Evolutionary conservation across 1,140 invertebrate species (phyloP).

Genomic region (Drosophila orena): DNA sequence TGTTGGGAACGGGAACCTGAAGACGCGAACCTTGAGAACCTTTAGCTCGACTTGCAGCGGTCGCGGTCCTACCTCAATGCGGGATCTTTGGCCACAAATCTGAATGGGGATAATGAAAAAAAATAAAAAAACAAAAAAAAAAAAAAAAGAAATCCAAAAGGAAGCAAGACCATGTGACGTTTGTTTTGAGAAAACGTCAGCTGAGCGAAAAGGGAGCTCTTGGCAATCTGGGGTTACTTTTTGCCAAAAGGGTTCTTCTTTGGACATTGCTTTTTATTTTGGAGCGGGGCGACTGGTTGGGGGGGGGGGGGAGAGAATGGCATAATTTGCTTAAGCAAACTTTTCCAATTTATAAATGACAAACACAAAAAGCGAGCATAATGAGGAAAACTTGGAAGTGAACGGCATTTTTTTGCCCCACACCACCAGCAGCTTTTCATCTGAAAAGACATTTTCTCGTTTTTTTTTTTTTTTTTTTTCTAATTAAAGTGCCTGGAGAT

Average conservation of each 20-base stretch:
- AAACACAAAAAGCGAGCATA: slow-evolving; percentile 71
- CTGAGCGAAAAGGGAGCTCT: slow-evolving; percentile 57
- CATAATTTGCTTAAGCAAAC: slow-evolving; percentile 83
- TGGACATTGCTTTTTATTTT: slow-evolving; percentile 18
- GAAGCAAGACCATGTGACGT: slow-evolving; percentile 46
- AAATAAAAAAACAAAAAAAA: slow-evolving; percentile 9
- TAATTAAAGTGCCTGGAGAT: slow-evolving; percentile 77
- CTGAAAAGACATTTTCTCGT: slow-evolving; percentile 28
- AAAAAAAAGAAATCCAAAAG: slow-evolving; percentile 11
- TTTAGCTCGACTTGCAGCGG: slow-evolving; percentile 16
- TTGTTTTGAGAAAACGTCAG: slow-evolving; percentile 72
- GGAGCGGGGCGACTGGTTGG: slow-evolving; percentile 13
- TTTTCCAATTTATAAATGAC: slow-evolving; percentile 84
- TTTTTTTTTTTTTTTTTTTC: slow-evolving; percentile 42
- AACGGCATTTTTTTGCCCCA: slow-evolving; percentile 46
- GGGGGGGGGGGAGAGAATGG: slow-evolving; percentile 67
- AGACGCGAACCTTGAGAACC: slow-evolving; percentile 57
- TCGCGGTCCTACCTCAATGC: slow-evolving; percentile 74
- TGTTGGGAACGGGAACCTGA: slow-evolving; percentile 73
- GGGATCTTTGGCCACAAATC: slow-evolving; percentile 69
- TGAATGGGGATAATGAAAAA: slow-evolving; percentile 37
- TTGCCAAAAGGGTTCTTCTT: slow-evolving; percentile 15
- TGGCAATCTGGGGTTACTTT: slow-evolving; percentile 1
- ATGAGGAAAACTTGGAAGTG: slow-evolving; percentile 69
- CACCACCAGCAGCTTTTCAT: neutral